Percentiles rank a stretch among this genome's conserved stretches.
Evolutionary conservation across 2,888 invertebrate species (phyloP).

Genomic region (Caenorhabditis sp.): DNA sequence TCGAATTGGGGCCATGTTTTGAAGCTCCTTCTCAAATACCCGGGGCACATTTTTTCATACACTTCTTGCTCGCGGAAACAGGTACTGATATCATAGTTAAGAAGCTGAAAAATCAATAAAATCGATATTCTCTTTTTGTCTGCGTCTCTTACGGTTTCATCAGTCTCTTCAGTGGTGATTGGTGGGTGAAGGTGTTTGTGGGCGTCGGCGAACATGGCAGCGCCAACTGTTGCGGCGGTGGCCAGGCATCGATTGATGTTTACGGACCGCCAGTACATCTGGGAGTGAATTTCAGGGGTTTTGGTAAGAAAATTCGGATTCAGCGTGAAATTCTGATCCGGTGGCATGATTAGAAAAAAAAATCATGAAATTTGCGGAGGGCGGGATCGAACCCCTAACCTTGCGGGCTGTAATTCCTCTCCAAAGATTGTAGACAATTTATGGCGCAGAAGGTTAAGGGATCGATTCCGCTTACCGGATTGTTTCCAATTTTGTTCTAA

Average conservation of each 20-base stretch:
- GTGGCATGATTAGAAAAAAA: too few species aligned
- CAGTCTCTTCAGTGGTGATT: constrained; percentile 10
- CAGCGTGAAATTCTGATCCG: too few species aligned
- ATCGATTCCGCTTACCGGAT: too few species aligned
- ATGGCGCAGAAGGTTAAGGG: too few species aligned
- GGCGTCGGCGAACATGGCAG: constrained; percentile 27
- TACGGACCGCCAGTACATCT: constrained; percentile 36
- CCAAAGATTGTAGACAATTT: too few species aligned
- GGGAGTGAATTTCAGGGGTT: too few species aligned
- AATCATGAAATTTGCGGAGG: too few species aligned
- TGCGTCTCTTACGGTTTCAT: background rate
- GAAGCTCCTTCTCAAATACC: constrained; percentile 9
- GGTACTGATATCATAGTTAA: constrained; percentile 13
- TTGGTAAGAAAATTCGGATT: too few species aligned
- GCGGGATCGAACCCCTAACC: too few species aligned
- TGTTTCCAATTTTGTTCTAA: too few species aligned
- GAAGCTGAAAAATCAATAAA: constrained; percentile 9
- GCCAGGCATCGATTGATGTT: constrained; percentile 25
- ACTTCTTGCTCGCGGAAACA: constrained; percentile 19
- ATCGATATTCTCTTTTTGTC: background rate
- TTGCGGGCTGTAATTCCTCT: too few species aligned
- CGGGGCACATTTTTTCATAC: constrained; percentile 16
- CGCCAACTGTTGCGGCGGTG: constrained; percentile 30
- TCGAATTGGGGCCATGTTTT: constrained; percentile 29
- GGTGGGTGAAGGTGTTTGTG: constrained; percentile 18